phyloP scores from a whole-genome alignment of 64 coral and sea anemone species.

The Porites lutea region DNA sequence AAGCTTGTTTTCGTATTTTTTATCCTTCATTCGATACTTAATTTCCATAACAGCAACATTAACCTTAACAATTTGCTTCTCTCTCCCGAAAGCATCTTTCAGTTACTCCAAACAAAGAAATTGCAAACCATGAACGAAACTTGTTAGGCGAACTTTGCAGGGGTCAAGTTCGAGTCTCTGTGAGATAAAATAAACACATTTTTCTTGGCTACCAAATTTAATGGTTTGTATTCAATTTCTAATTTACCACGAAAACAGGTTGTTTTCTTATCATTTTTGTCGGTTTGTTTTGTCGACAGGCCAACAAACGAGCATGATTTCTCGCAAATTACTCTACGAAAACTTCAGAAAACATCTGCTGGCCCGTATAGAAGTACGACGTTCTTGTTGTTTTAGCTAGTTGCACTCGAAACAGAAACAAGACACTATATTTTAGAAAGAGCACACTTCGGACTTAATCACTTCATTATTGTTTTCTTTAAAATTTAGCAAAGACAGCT shows the following conservation, averaged over 20 bases:
- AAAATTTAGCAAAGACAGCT: slow-evolving; percentile 25
- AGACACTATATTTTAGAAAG: not conserved
- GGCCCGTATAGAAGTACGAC: not conserved
- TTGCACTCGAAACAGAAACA: slow-evolving; percentile 18
- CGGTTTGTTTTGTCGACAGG: slow-evolving; percentile 38
- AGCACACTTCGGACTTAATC: not conserved
- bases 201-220: not conserved
- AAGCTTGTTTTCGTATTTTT: too few relatives aligned
- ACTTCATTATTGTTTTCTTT: not conserved
- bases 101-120: not conserved
- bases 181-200: slow-evolving; percentile 42
- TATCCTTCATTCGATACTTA: not conserved
- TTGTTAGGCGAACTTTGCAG: not conserved
- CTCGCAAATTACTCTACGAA: slow-evolving; percentile 18
- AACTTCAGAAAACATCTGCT: slow-evolving; percentile 5
- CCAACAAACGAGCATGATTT: not conserved
- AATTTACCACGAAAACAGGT: slow-evolving; percentile 28
- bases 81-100: slow-evolving; percentile 8
- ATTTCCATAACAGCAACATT: slow-evolving; percentile 10
- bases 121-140: not conserved
- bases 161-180: not conserved
- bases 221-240: slow-evolving; percentile 27
- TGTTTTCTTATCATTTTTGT: slow-evolving; percentile 60
- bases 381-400: slow-evolving; percentile 18
- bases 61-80: not conserved